Evolutionary conservation across 1,140 invertebrate species (phyloP), one percentile per base, ranked within the genome.

Genomic region (Semibalanus balanoides): DNA sequence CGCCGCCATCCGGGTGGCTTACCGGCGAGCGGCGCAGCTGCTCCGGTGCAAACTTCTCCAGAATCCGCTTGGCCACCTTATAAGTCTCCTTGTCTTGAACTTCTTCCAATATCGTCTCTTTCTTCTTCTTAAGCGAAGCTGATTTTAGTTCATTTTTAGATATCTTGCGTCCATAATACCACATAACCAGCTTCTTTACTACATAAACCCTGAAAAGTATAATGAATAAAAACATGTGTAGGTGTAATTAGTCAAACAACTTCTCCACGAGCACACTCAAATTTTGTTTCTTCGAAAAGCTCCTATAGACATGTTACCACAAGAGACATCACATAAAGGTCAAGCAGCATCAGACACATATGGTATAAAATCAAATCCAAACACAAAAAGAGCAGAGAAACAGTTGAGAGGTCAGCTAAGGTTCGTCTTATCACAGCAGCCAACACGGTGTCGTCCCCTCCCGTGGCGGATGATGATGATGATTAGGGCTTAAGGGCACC

Each of bases 51-150:
- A 91, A 97, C 83, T 93, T 94, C 82, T 95, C 90, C 74, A 97
- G 85, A 80, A 97, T 93, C 84, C 94, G 90, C 85, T 92, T 95
- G 0, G 94, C 95, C 81, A 95, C 93, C 86, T 98, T 98, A 83
- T 97, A 99, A 0, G 95, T 98, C 86, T 98, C 96, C 74, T 90
- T 98, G 82, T 98, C 95, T 88, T 95, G 97, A 43, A 99, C 95
- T 84, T 96, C 91, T 82, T 98, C 95, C 72, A 99, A 85, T 80
- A 98, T 91, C 83, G 92, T 90, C 82, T 92, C 92, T 82, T 95
- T 97, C 80, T 70, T 70, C 73, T 97, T 84, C 7, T 28, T 70
- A 11, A 25, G 25, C 25, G 69, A 70, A 70, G 35, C 35, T 40
- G 17, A 40, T 83, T 91, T 92, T 78, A 88, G 86, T 84, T 91